A percentile compares a stretch with the other conserved stretches of the same genome.
Evolutionary conservation across 2,797 vertebrate species (phyloP).

Genomic region (Peromyscus attwateri): DNA sequence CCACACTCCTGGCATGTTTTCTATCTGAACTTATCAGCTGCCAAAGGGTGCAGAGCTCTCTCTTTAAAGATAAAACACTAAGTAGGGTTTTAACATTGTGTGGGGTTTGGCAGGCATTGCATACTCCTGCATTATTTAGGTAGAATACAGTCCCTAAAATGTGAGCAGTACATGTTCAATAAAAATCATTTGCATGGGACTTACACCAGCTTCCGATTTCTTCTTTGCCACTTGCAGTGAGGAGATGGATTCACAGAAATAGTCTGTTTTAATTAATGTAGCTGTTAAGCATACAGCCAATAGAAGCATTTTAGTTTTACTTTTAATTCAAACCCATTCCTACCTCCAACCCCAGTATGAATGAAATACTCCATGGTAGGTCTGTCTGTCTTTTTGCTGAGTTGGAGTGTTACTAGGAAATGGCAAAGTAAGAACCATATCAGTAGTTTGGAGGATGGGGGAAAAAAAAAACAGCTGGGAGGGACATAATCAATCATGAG

Average conservation of each 20-base stretch:
- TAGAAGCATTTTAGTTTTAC: slow-evolving; percentile 56
- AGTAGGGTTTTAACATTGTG: slow-evolving; percentile 84
- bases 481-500: slow-evolving; percentile 49
- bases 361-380: slow-evolving; percentile 63
- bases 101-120: slow-evolving; percentile 78
- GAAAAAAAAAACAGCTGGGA: neutral
- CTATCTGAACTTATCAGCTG: slow-evolving; percentile 87
- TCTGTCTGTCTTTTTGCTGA: slow-evolving; percentile 34
- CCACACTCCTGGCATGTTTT: slow-evolving; percentile 89
- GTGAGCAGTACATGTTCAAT: slow-evolving; percentile 75
- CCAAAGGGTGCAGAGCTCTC: slow-evolving; percentile 85
- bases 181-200: slow-evolving; percentile 81
- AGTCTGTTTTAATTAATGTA: slow-evolving; percentile 83
- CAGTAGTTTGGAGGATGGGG: slow-evolving; percentile 48
- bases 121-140: slow-evolving; percentile 83
- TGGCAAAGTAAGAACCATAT: slow-evolving; percentile 35
- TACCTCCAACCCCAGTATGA: slow-evolving; percentile 40
- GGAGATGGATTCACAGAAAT: slow-evolving; percentile 79
- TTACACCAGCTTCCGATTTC: slow-evolving; percentile 78
- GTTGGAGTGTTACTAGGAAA: slow-evolving; percentile 60
- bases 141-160: slow-evolving; percentile 81
- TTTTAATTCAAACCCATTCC: slow-evolving; percentile 56
- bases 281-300: slow-evolving; percentile 72
- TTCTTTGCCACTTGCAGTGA: slow-evolving; percentile 75
- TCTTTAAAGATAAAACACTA: slow-evolving; percentile 85